These are phyloP conservation scores for Acanthurus lineatus DNA, from an alignment of 2,797 vertebrate genomes.

Conservation along the genomic window DNA sequence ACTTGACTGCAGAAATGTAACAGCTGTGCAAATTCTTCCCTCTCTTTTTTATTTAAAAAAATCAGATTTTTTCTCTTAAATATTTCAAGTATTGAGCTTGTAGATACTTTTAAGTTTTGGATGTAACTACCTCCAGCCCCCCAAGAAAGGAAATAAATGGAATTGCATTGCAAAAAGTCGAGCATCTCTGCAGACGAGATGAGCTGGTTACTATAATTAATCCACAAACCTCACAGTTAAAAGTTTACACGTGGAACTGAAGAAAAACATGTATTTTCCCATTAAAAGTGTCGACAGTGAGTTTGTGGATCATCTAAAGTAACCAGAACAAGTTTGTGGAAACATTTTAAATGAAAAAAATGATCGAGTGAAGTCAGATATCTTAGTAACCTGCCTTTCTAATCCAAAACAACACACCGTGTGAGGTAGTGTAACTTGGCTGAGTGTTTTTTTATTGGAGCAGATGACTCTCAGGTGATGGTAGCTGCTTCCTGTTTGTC, in stretches of 20 bases:
- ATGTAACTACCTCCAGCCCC: neutral
- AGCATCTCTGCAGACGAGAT: too few species aligned
- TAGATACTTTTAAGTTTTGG: neutral
- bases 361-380: neutral
- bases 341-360: neutral
- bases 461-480: too few species aligned
- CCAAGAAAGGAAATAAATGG: neutral
- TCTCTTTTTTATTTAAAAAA: neutral
- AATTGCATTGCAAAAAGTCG: neutral
- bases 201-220: neutral
- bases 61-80: too few species aligned
- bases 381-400: neutral
- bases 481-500: slow-evolving; percentile 53
- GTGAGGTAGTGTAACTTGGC: too few species aligned
- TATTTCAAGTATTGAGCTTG: neutral
- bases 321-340: too few species aligned
- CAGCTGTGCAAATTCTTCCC: too few species aligned
- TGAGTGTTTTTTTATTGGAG: too few species aligned
- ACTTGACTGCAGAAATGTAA: neutral
- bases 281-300: neutral
- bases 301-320: neutral
- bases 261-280: neutral
- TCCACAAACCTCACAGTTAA: neutral
- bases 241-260: slow-evolving; percentile 1
- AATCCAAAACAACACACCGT: neutral